Evolutionary conservation across 2,888 invertebrate genomes (phyloP).

Genomic region (Sinodicranocentrus sp.): DNA sequence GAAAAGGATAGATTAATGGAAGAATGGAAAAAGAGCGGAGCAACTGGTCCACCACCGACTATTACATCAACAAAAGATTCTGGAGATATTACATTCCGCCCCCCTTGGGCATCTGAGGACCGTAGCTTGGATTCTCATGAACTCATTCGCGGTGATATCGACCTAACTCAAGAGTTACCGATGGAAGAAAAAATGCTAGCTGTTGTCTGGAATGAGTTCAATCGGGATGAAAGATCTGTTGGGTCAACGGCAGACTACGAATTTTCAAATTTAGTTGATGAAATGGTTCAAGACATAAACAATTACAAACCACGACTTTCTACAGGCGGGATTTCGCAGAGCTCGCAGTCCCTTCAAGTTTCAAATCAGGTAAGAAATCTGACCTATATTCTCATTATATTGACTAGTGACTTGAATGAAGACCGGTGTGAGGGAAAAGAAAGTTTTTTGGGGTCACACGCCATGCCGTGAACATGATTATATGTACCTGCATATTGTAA

Average conservation of each 20-base stretch:
- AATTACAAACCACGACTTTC: conserved; percentile 30
- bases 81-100: not conserved
- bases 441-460: conserved; percentile 53
- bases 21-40: conserved; percentile 27
- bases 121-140: not conserved
- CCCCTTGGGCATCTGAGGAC: not conserved
- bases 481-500: conserved; percentile 1
- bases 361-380: conserved; percentile 39
- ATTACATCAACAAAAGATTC: conserved; percentile 1
- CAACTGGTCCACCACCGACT: not conserved
- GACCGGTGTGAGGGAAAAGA: not conserved
- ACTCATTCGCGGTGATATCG: conserved; percentile 36
- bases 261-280: conserved; percentile 61
- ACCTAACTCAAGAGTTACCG: conserved; percentile 43
- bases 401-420: conserved; percentile 7
- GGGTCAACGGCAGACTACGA: conserved; percentile 67
- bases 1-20: conserved; percentile 42
- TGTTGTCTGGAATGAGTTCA: conserved; percentile 51
- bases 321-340: conserved; percentile 8
- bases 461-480: conserved; percentile 4
- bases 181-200: conserved; percentile 47
- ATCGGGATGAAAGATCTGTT: conserved; percentile 45
- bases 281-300: conserved; percentile 51
- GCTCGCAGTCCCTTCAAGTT: conserved; percentile 49
- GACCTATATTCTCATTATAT: conserved; percentile 9